Evolutionary conservation across 2,797 vertebrate genomes (phyloP).

Genomic region (Ataeniobius toweri): DNA sequence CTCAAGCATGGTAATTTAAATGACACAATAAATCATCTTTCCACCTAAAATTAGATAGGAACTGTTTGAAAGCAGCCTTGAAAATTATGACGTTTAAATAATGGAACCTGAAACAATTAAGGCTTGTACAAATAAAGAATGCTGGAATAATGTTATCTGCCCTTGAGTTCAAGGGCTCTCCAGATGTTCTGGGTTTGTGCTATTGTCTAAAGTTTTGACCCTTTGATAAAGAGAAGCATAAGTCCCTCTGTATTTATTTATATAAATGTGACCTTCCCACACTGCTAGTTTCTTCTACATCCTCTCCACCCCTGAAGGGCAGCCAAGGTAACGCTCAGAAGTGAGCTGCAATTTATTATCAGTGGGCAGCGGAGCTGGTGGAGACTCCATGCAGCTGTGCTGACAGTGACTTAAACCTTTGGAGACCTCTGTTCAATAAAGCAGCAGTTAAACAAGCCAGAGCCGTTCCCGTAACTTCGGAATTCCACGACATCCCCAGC

Average conservation of each 20-base stretch:
- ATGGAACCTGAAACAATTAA: slow-evolving; percentile 57
- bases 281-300: slow-evolving; percentile 51
- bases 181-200: slow-evolving; percentile 31
- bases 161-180: slow-evolving; percentile 60
- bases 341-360: slow-evolving; percentile 67
- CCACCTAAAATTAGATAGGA: slow-evolving; percentile 57
- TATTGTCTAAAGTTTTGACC: slow-evolving; percentile 52
- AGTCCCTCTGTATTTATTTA: not conserved
- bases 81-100: slow-evolving; percentile 25
- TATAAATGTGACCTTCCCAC: slow-evolving; percentile 36
- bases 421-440: slow-evolving; percentile 73
- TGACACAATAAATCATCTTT: slow-evolving; percentile 19
- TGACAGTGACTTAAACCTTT: slow-evolving; percentile 66
- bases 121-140: slow-evolving; percentile 22
- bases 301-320: slow-evolving; percentile 48
- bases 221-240: slow-evolving; percentile 53
- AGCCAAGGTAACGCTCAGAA: slow-evolving; percentile 62
- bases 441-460: slow-evolving; percentile 70
- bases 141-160: slow-evolving; percentile 70
- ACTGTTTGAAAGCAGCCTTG: slow-evolving; percentile 36
- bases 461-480: slow-evolving; percentile 65
- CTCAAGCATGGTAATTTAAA: slow-evolving; percentile 25
- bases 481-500: slow-evolving; percentile 27
- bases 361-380: slow-evolving; percentile 55
- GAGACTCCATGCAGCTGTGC: slow-evolving; percentile 53